Conservation (phyloP, 2,113 vertebrate genomes). For the Callopanchax toddi region DNA sequence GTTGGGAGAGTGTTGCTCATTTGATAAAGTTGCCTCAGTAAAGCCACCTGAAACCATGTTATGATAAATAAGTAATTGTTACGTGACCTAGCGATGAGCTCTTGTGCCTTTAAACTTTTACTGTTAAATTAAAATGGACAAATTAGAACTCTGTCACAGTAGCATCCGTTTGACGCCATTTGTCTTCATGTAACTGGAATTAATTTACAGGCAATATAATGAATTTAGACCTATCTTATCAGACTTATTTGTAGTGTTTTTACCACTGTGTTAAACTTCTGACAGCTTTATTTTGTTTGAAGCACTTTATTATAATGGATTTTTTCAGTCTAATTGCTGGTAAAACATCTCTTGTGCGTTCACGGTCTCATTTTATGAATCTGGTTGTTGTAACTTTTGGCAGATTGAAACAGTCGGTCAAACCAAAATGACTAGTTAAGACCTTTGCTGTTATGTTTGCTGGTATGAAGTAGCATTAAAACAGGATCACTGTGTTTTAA, state of each 20-base stretch:
- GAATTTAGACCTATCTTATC: constrained; percentile 13
- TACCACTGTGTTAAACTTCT: constrained; percentile 36
- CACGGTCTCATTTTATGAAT: constrained; percentile 6
- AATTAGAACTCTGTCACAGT: constrained; percentile 28
- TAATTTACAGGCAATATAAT: constrained; percentile 40
- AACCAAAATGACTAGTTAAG: constrained; percentile 55
- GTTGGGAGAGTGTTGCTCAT: too few species aligned
- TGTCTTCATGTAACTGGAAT: constrained; percentile 9
- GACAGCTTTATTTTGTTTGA: constrained; percentile 69
- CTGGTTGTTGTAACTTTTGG: constrained; percentile 20
- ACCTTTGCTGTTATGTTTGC: constrained; percentile 38
- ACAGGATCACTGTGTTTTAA: constrained; percentile 62
- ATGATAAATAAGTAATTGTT: background rate
- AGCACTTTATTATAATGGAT: constrained; percentile 76
- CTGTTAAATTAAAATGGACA: constrained; percentile 47
- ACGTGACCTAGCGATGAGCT: constrained; percentile 48
- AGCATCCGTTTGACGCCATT: constrained; percentile 27
- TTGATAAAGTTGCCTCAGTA: constrained; percentile 3
- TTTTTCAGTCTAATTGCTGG: constrained; percentile 11
- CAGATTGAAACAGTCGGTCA: constrained; percentile 11
- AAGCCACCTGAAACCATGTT: constrained; percentile 1
- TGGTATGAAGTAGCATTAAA: constrained; percentile 40
- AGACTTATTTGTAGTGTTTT: constrained; percentile 21
- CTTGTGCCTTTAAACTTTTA: constrained; percentile 69
- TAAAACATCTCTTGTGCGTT: constrained; percentile 36